Evolutionary conservation across 2,888 invertebrate genomes (phyloP).

Genomic region (Platycheirus albimanus): DNA sequence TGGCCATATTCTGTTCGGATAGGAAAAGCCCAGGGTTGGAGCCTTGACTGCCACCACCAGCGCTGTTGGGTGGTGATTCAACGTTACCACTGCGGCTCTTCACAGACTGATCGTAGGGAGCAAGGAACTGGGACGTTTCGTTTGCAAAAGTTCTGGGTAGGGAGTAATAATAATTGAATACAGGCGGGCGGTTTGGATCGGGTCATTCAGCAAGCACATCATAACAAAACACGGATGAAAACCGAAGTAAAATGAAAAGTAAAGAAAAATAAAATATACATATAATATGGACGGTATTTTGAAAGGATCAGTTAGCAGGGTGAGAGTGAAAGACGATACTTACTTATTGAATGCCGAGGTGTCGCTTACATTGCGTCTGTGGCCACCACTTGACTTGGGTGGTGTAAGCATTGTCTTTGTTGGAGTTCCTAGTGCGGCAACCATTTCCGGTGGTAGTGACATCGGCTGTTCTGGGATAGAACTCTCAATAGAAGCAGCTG

Average conservation of each 20-base stretch:
- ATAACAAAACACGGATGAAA: conserved; percentile 50
- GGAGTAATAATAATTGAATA: conserved; percentile 34
- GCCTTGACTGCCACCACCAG: conserved; percentile 74
- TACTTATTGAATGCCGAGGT: conserved; percentile 92
- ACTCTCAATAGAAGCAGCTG: conserved; percentile 74
- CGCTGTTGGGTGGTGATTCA: conserved; percentile 73
- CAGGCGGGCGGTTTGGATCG: conserved; percentile 11
- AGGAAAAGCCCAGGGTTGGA: conserved; percentile 81
- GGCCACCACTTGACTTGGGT: conserved; percentile 83
- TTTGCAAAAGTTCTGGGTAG: conserved; percentile 87
- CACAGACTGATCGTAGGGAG: conserved; percentile 88
- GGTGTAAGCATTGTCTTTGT: conserved; percentile 80
- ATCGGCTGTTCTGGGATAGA: conserved; percentile 58
- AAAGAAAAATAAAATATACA: conserved; percentile 53
- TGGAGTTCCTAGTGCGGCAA: conserved; percentile 77
- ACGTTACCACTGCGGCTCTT: conserved; percentile 83
- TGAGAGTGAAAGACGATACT: conserved; percentile 77
- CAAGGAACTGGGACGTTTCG: conserved; percentile 89
- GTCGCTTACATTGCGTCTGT: conserved; percentile 92
- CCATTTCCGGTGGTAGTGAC: conserved; percentile 70
- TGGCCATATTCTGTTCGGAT: conserved; percentile 77
- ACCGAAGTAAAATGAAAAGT: conserved; percentile 71
- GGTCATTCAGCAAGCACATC: conserved; percentile 56
- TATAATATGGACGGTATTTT: conserved; percentile 39
- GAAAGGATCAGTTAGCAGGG: conserved; percentile 59